phyloP scores from a whole-genome alignment of 2,113 vertebrate species.

The Morone chrysops region DNA sequence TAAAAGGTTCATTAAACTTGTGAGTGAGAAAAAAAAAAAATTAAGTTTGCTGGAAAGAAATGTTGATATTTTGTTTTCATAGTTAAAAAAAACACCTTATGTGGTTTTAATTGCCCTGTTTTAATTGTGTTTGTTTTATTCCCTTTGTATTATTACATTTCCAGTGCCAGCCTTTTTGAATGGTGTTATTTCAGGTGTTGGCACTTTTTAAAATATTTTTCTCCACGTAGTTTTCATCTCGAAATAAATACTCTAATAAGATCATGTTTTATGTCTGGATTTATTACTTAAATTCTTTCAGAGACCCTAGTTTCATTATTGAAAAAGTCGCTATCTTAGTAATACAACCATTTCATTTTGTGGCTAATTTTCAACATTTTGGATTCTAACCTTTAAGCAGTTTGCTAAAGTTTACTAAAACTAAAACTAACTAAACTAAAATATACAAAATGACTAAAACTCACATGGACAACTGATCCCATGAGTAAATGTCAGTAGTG shows the following conservation, averaged over 20 bases:
- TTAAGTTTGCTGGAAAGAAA: too few species aligned
- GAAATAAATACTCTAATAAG: not conserved
- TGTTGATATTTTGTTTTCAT: too few species aligned
- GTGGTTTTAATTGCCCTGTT: not conserved
- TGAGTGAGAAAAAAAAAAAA: too few species aligned
- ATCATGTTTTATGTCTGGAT: not conserved
- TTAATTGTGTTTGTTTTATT: not conserved
- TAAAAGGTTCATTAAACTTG: not conserved
- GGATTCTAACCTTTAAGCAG: too few species aligned
- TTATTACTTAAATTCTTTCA: too few species aligned
- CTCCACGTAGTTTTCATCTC: too few species aligned
- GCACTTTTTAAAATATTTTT: not conserved
- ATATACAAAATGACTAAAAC: not conserved
- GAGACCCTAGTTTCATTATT: too few species aligned
- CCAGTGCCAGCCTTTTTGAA: not conserved
- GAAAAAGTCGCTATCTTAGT: too few species aligned
- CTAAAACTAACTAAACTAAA: not conserved
- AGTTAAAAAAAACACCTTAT: too few species aligned
- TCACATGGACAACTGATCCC: not conserved
- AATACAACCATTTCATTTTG: too few species aligned
- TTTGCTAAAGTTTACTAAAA: too few species aligned
- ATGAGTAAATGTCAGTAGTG: too few species aligned
- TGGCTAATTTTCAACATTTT: not conserved
- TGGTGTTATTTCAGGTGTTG: not conserved
- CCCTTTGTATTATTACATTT: not conserved